phyloP scores from a whole-genome alignment of 1,140 invertebrate species.

The Oreohelix idahoensis region DNA sequence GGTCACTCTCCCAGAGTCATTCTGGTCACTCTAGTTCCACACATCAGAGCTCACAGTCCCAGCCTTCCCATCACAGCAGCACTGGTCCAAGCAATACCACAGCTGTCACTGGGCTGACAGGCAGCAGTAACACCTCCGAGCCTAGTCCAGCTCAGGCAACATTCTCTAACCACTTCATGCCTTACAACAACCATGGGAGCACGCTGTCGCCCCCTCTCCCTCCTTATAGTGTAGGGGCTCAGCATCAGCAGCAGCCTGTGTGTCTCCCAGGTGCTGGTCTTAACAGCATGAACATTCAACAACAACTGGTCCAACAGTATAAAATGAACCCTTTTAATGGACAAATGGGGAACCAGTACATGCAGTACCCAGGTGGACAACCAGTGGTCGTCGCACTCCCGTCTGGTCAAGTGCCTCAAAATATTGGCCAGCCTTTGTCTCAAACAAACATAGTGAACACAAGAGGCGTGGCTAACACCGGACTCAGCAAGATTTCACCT shows the following conservation, averaged over 20 bases:
- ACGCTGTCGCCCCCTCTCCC: constrained; percentile 24
- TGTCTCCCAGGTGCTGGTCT: background rate
- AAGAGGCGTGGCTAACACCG: constrained; percentile 27
- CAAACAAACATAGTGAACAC: background rate
- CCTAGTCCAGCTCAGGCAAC: constrained; percentile 41
- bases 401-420: background rate
- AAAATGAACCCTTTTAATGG: constrained; percentile 19
- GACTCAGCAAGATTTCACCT: constrained; percentile 62
- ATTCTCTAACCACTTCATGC: constrained; percentile 47
- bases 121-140: constrained; percentile 65
- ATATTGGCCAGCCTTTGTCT: background rate
- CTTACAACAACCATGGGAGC: constrained; percentile 44
- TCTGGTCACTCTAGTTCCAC: constrained; percentile 70
- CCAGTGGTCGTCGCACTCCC: constrained; percentile 22
- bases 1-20: constrained; percentile 68
- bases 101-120: constrained; percentile 73
- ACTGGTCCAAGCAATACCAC: constrained; percentile 78
- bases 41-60: constrained; percentile 71
- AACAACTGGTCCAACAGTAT: background rate
- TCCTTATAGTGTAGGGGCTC: background rate
- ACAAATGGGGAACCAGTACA: constrained; percentile 21
- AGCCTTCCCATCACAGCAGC: constrained; percentile 75
- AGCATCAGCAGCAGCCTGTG: background rate
- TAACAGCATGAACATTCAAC: background rate
- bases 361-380: constrained; percentile 34